A percentile compares a stretch with the other conserved stretches of the same genome.
phyloP scores from a whole-genome alignment of 1,140 invertebrate species.

The Drosophila arawakana region DNA sequence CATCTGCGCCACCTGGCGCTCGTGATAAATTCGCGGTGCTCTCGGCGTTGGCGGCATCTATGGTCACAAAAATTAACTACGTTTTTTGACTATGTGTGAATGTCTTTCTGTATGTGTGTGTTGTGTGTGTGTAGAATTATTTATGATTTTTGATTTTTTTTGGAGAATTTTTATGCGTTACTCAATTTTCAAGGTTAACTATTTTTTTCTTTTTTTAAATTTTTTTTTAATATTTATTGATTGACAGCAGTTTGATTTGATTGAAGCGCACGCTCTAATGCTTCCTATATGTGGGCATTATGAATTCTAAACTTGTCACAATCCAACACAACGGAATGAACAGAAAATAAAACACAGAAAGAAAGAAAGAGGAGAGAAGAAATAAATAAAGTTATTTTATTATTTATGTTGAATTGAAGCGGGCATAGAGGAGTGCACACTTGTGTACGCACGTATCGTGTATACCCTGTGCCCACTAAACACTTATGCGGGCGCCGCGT shows the following conservation, averaged over 20 bases:
- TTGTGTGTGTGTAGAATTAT: neutral
- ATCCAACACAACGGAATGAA: neutral
- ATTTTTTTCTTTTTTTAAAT: neutral
- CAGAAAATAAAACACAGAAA: slow-evolving; percentile 1
- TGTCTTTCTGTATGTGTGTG: neutral
- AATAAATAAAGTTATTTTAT: neutral
- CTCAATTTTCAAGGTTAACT: slow-evolving; percentile 1
- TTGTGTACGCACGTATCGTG: no score
- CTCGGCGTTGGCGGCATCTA: neutral
- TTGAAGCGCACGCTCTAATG: slow-evolving; percentile 3
- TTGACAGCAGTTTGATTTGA: slow-evolving; percentile 1
- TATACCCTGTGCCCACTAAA: no score
- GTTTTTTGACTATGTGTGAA: slow-evolving; percentile 2
- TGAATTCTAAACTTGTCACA: slow-evolving; percentile 29
- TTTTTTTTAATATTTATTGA: slow-evolving; percentile 16
- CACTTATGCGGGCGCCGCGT: no score
- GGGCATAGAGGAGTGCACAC: no score
- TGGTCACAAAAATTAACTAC: neutral
- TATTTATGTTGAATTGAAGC: slow-evolving; percentile 21
- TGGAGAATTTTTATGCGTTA: slow-evolving; percentile 2
- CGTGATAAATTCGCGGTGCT: slow-evolving; percentile 86
- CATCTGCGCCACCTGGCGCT: slow-evolving; percentile 92
- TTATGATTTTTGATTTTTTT: neutral
- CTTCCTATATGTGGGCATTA: slow-evolving; percentile 24
- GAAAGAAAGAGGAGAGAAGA: neutral